A percentile compares a stretch with the other conserved stretches of the same genome.
Evolutionary conservation across 1,140 invertebrate genomes (phyloP).

Genomic region (Bombus vancouverensis): DNA sequence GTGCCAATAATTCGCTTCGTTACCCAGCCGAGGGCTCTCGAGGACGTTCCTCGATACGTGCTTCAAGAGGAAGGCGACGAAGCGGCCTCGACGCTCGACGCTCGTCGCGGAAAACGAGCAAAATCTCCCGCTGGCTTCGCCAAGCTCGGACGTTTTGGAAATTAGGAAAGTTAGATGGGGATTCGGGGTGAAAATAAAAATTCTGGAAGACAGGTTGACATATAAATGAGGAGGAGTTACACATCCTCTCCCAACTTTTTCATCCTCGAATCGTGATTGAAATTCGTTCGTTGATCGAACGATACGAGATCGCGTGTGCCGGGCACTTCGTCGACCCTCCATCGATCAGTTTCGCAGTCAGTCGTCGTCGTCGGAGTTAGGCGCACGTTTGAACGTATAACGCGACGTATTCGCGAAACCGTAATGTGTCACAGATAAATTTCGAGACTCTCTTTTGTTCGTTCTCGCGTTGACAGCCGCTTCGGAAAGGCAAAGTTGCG

Average conservation of each 20-base stretch:
- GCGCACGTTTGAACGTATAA: neutral
- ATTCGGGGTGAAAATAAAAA: conserved; percentile 20
- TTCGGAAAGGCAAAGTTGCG: neutral
- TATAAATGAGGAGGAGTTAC: neutral
- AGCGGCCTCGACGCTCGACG: neutral
- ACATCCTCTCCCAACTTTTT: neutral
- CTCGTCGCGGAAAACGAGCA: conserved; percentile 8
- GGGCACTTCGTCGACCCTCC: neutral
- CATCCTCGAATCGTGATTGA: neutral
- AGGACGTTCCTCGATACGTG: conserved; percentile 44
- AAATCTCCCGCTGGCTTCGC: neutral
- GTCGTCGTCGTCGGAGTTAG: neutral
- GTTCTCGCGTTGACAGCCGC: neutral
- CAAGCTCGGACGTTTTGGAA: conserved; percentile 34
- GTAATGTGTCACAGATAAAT: neutral
- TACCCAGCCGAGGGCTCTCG: conserved; percentile 47
- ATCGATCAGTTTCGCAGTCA: neutral
- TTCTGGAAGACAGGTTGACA: neutral
- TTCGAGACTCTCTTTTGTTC: neutral
- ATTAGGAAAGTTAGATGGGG: conserved; percentile 47
- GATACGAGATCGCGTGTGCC: neutral
- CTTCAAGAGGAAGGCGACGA: conserved; percentile 39
- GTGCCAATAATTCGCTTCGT: conserved; percentile 69
- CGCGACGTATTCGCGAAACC: neutral
- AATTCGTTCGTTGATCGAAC: neutral